These are phyloP conservation scores for Platycheirus rosarum DNA, from an alignment of 2,888 invertebrate genomes.

Conservation along the genomic window DNA sequence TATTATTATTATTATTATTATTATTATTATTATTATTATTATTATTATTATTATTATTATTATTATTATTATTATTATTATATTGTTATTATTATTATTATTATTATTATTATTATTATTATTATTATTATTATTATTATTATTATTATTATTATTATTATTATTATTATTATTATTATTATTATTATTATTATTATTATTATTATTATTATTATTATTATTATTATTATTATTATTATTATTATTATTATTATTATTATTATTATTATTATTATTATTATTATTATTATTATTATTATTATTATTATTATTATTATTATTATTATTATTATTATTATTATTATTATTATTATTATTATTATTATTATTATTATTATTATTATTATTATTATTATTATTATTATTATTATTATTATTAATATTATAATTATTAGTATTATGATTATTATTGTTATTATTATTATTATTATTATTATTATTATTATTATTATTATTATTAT, in stretches of 20 bases:
- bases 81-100: slow-evolving; percentile 1
- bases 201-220: no score
- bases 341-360: slow-evolving; percentile 3
- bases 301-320: slow-evolving; percentile 7
- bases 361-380: slow-evolving; percentile 7
- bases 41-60: slow-evolving; percentile 1
- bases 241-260: slow-evolving; percentile 7
- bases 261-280: no score
- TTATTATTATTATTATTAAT: slow-evolving; percentile 3
- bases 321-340: no score
- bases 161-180: slow-evolving; percentile 7
- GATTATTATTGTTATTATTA: slow-evolving; percentile 4
- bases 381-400: no score
- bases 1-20: background rate
- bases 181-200: slow-evolving; percentile 7
- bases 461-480: slow-evolving; percentile 7
- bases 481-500: no score
- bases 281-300: slow-evolving; percentile 7
- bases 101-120: slow-evolving; percentile 7
- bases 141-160: no score
- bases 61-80: background rate
- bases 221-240: slow-evolving; percentile 7
- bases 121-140: slow-evolving; percentile 7
- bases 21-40: background rate
- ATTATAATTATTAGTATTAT: background rate